Evolutionary conservation across 2,113 vertebrate genomes (phyloP), one percentile per base, ranked within the genome.

Genomic region (Microtus richardsoni): DNA sequence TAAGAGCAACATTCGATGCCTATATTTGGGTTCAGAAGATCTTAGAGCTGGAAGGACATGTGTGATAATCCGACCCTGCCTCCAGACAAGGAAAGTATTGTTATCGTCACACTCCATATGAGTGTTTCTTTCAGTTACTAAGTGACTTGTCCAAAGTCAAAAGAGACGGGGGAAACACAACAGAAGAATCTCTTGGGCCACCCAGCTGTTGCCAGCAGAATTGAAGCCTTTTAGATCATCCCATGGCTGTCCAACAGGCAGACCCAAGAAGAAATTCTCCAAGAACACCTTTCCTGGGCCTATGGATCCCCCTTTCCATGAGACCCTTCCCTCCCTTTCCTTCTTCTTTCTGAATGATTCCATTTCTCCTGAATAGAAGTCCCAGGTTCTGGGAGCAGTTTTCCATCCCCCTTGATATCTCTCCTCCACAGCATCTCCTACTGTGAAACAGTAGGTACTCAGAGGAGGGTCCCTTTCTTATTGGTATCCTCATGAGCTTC

Each of bases 371-470:
- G 78, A 86, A 93, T 30, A 49, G 80, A 96, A 96, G 82, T 79
- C 97, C 90, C 71, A 97, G 94, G 88, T 95, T 97, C 88, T 94
- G 96, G 89, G 70, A 96, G 83, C 60, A 97, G 87, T 95, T 75
- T 93, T 88, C 86, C 74, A 95, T 49, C 62, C 44, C 41, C 33
- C 14, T 13, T 95, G 3, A 21, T 17, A 71, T 8, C 66, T 44
- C 60, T 64, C 17, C 30, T 77, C 64, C 47, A 62, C 5, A 24
- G 1, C 8, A 17, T 54, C 64, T 66, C 39, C 71, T 91, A 28
- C 82, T 90, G 89, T 91, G 75, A 58, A 95, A 0, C 2, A 24
- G 58, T 64, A 5, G 36, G 30, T n/a, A 9, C 33, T 47, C 84
- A 36, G 79, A 88, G 52, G 80, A 60, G 58, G 47, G n/a, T 58